A percentile compares a stretch with the other conserved stretches of the same genome.
Evolutionary conservation across 2,113 vertebrate genomes (phyloP).

Genomic region (Porphyrio hochstetteri): DNA sequence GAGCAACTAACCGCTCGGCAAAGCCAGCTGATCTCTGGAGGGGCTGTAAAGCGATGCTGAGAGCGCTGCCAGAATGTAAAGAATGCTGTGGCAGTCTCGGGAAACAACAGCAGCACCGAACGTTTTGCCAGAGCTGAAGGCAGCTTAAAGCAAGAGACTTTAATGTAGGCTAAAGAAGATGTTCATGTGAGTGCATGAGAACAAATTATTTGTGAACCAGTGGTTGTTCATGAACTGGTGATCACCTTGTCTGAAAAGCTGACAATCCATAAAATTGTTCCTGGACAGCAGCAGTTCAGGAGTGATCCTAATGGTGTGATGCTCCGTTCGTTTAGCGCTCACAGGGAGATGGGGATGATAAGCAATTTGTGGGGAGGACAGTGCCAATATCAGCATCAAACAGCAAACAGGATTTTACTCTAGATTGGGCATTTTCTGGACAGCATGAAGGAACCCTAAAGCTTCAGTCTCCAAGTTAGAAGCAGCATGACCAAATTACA

Average conservation of each 20-base stretch:
- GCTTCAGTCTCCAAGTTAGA: background rate
- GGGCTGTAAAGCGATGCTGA: background rate
- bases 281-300: background rate
- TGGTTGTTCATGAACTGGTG: background rate
- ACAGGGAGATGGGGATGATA: background rate
- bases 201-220: background rate
- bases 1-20: background rate
- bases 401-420: background rate
- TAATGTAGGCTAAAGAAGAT: background rate
- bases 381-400: background rate
- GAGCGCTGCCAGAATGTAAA: constrained; percentile 41
- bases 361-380: background rate
- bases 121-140: background rate
- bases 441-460: background rate
- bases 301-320: background rate
- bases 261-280: background rate
- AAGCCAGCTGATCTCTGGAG: constrained; percentile 33
- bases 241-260: background rate
- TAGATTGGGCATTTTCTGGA: background rate
- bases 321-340: background rate
- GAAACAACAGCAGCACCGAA: background rate
- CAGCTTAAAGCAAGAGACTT: constrained; percentile 3
- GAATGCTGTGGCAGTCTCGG: background rate
- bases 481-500: background rate
- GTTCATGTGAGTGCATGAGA: background rate